Evolutionary conservation across 1,140 invertebrate genomes (phyloP).

Genomic region (Achatina immaculata): DNA sequence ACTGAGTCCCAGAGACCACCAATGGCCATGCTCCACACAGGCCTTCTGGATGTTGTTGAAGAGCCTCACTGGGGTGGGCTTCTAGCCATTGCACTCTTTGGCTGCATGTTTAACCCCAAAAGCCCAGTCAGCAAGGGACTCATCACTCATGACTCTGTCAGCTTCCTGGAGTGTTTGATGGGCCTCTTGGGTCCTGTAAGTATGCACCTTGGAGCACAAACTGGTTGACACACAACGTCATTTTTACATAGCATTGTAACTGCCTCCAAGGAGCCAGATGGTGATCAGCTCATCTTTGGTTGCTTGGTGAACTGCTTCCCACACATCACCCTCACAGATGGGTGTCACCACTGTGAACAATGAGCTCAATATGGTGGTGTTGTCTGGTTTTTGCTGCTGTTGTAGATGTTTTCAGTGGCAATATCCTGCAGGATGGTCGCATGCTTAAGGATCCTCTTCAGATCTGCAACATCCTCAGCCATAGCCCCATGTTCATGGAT

Average conservation of each 20-base stretch:
- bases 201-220: neutral
- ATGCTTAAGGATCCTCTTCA: neutral
- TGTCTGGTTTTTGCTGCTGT: neutral
- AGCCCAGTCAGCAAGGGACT: neutral
- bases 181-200: neutral
- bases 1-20: neutral
- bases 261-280: neutral
- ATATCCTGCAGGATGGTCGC: neutral
- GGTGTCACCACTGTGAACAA: neutral
- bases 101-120: too few relatives aligned
- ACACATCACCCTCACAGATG: neutral
- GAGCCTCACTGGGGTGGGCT: neutral
- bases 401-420: neutral
- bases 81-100: neutral
- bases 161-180: neutral
- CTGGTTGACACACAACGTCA: neutral
- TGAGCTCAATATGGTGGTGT: neutral
- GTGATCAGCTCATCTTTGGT: neutral
- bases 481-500: neutral
- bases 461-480: neutral
- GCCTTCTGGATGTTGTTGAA: neutral
- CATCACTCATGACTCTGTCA: neutral
- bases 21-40: neutral
- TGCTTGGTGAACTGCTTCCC: neutral
- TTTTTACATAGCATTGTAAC: too few relatives aligned